phyloP scores from a whole-genome alignment of 2,797 vertebrate genomes.

The Anguilla pacifica region DNA sequence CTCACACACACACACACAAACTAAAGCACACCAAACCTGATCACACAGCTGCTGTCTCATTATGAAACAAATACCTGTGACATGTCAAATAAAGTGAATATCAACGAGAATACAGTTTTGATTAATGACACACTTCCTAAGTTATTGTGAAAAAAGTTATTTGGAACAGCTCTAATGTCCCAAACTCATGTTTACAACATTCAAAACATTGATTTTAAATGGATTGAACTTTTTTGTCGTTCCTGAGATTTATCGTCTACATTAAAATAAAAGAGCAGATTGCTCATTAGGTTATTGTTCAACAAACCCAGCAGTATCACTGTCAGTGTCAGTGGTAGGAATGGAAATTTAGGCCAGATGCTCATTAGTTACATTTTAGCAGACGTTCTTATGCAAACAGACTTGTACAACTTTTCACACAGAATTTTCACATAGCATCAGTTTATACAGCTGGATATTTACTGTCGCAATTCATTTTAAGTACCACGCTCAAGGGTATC shows the following conservation, averaged over 20 bases:
- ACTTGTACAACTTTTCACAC: neutral
- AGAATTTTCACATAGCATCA: neutral
- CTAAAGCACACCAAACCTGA: neutral
- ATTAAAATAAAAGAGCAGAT: neutral
- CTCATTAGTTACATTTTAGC: neutral
- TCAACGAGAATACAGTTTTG: constrained; percentile 44
- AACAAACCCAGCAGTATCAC: neutral
- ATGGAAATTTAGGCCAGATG: neutral
- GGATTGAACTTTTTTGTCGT: no score
- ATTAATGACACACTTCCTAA: constrained; percentile 35
- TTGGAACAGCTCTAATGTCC: no score
- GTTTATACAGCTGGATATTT: neutral
- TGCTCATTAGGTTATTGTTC: constrained; percentile 46
- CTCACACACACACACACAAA: constrained; percentile 14
- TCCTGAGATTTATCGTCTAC: neutral
- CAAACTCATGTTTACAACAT: neutral
- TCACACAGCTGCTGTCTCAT: constrained; percentile 2
- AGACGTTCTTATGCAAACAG: neutral
- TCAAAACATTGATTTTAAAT: no score
- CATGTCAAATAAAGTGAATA: constrained; percentile 12
- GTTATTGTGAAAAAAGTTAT: constrained; percentile 22
- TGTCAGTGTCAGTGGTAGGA: neutral
- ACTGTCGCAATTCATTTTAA: neutral
- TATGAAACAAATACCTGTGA: constrained; percentile 37
- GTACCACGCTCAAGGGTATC: neutral